Base-by-base conservation (phyloP, 2,888 invertebrate genomes). In the Spicauda simplicius region DNA sequence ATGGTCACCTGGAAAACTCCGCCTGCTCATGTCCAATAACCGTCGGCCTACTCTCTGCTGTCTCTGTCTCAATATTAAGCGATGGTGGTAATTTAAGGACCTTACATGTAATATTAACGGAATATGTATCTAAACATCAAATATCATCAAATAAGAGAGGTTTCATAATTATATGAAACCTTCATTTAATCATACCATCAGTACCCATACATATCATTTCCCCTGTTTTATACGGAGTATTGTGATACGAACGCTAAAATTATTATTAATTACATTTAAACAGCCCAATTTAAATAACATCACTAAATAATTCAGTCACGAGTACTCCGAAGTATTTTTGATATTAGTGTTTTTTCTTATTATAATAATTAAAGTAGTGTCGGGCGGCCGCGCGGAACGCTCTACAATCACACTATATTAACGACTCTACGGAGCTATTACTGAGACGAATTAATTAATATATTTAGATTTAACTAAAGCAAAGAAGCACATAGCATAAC, bases 201-300 rank as follows among this genome's bases (percentile, higher is more conserved):
- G n/a, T n/a, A n/a, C n/a, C n/a, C n/a, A n/a, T n/a, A n/a, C n/a
- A n/a, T n/a, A n/a, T n/a, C n/a, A n/a, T n/a, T n/a, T n/a, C n/a
- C 5, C 25, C 5, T 25, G 25, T 25, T 25, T 4, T 5, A 5
- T 5, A 5, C 5, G 25, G 25, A 25, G 25, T 25, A 25, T 25
- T 25, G 25, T 25, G 5, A 25, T 25, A 25, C 37, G 33, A 1
- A 37, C 37, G 12, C 45, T 45, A n/a, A 45, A 45, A 7, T 14
- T 45, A 45, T 14, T 45, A 45, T 45, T 45, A 45, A 54, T 59
- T 45, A 58, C 41, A 45, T 65, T 59, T 65, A 41, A 59, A 65
- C 64, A 59, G 41, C 58, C n/a, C 45, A 41, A 45, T 65, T 65
- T 30, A 45, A 65, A 65, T 53, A 30, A 58, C 37, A 64, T 64